A percentile compares a stretch with the other conserved stretches of the same genome.
phyloP scores from a whole-genome alignment of 2,797 vertebrate genomes.

The Trematomus bernacchii region DNA sequence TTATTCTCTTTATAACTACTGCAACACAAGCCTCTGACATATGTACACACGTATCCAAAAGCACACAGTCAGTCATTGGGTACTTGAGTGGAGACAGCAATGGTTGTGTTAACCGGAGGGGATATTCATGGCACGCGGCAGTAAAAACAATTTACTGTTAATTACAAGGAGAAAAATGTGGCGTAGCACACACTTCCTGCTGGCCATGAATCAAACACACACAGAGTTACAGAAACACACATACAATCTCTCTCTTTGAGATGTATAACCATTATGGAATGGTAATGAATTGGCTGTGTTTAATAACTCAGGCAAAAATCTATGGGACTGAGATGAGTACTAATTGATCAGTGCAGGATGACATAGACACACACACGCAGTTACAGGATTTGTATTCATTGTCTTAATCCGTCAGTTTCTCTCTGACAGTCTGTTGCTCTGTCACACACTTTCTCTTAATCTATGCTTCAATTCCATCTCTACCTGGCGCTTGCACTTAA shows the following conservation, averaged over 20 bases:
- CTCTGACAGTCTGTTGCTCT: slow-evolving; percentile 36
- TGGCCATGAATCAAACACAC: slow-evolving; percentile 92
- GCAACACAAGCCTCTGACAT: slow-evolving; percentile 66
- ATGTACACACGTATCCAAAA: slow-evolving; percentile 68
- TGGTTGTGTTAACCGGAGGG: slow-evolving; percentile 87
- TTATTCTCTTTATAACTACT: slow-evolving; percentile 34
- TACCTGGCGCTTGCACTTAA: slow-evolving; percentile 29
- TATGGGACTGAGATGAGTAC: slow-evolving; percentile 93
- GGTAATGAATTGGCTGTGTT: slow-evolving; percentile 97
- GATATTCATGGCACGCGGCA: slow-evolving; percentile 94
- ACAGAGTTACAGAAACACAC: slow-evolving; percentile 49
- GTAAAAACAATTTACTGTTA: slow-evolving; percentile 99
- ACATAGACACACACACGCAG: slow-evolving; percentile 18
- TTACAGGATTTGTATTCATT: slow-evolving; percentile 25
- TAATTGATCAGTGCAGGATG: slow-evolving; percentile 89
- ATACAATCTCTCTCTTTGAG: slow-evolving; percentile 77
- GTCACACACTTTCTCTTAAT: slow-evolving; percentile 18
- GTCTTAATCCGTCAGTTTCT: slow-evolving; percentile 25
- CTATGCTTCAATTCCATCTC: slow-evolving; percentile 36
- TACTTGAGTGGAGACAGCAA: slow-evolving; percentile 92
- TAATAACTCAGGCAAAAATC: slow-evolving; percentile 98
- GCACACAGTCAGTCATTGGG: slow-evolving; percentile 80
- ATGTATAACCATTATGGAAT: slow-evolving; percentile 98
- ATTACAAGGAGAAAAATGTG: slow-evolving; percentile 99
- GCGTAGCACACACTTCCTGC: slow-evolving; percentile 92